phyloP scores from a whole-genome alignment of 1,140 invertebrate species.

The Ylistrum balloti region DNA sequence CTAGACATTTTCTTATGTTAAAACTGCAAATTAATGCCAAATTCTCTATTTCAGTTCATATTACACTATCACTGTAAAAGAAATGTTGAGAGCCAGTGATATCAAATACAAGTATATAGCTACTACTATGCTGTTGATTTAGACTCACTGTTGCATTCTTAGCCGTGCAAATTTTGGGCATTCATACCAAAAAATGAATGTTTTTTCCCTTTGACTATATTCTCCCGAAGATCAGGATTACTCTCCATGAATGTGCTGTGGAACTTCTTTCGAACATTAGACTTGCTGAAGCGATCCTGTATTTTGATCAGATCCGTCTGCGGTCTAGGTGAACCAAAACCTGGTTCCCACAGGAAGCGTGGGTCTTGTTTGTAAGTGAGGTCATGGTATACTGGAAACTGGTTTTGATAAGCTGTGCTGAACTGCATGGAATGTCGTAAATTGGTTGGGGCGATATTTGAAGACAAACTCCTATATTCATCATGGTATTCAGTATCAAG shows the following conservation, averaged over 20 bases:
- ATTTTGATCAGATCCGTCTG: constrained; percentile 74
- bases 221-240: constrained; percentile 77
- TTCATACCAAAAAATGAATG: constrained; percentile 77
- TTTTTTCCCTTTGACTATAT: constrained; percentile 77
- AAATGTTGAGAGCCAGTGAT: background rate
- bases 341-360: constrained; percentile 77
- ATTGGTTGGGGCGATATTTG: constrained; percentile 74
- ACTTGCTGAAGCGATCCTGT: constrained; percentile 78
- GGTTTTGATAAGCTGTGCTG: constrained; percentile 70
- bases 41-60: too few relatives aligned
- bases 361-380: constrained; percentile 75
- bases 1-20: too few relatives aligned
- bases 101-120: background rate
- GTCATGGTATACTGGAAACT: constrained; percentile 73
- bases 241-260: constrained; percentile 73
- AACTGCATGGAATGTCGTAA: constrained; percentile 64
- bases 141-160: background rate
- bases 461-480: constrained; percentile 72
- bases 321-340: constrained; percentile 73
- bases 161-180: constrained; percentile 76
- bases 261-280: constrained; percentile 70
- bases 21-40: too few relatives aligned
- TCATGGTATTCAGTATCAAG: constrained; percentile 69
- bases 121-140: background rate
- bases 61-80: too few relatives aligned